phyloP scores from a whole-genome alignment of 1,140 invertebrate genomes.

The Lasioglossum baleicum region DNA sequence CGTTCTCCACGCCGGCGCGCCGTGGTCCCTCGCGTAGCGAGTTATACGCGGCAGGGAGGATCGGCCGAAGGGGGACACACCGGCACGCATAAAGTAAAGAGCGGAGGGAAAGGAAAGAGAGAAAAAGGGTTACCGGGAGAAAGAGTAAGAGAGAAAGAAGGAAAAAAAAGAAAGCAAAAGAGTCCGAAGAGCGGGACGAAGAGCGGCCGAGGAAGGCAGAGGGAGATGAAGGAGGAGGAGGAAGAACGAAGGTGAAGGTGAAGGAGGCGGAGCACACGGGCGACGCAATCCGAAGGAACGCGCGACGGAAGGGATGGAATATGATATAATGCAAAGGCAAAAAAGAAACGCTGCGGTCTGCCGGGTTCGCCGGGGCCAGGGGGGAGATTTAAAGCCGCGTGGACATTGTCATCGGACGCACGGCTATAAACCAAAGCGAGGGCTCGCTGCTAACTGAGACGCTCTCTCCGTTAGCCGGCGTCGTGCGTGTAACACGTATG shows the following conservation, averaged over 20 bases:
- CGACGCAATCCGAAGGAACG: slow-evolving; percentile 51
- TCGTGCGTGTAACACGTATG: slow-evolving; percentile 56
- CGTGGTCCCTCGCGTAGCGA: slow-evolving; percentile 54
- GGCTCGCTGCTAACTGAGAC: slow-evolving; percentile 62
- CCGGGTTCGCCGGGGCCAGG: slow-evolving; percentile 17
- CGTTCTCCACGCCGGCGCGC: slow-evolving; percentile 58
- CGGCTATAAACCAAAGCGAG: slow-evolving; percentile 68
- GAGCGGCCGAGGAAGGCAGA: not conserved
- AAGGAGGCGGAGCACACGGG: slow-evolving; percentile 42
- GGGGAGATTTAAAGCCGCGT: slow-evolving; percentile 68
- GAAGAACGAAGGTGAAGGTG: slow-evolving; percentile 1
- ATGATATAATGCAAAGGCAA: slow-evolving; percentile 70
- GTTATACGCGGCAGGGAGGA: slow-evolving; percentile 64
- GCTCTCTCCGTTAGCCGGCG: slow-evolving; percentile 38
- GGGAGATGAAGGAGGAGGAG: slow-evolving; percentile 29
- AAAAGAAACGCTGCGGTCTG: slow-evolving; percentile 48
- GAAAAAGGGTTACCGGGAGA: slow-evolving; percentile 2
- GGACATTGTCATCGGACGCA: slow-evolving; percentile 71
- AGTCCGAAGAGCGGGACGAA: slow-evolving; percentile 1
- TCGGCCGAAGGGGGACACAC: slow-evolving; percentile 40
- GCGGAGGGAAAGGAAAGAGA: slow-evolving; percentile 1
- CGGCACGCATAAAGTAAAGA: slow-evolving; percentile 61
- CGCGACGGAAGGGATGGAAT: slow-evolving; percentile 69
- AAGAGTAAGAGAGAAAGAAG: slow-evolving; percentile 21
- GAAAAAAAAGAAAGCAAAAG: not conserved